Base-by-base conservation (phyloP, 2,113 vertebrate species). In the Poeciliopsis retropinna region DNA sequence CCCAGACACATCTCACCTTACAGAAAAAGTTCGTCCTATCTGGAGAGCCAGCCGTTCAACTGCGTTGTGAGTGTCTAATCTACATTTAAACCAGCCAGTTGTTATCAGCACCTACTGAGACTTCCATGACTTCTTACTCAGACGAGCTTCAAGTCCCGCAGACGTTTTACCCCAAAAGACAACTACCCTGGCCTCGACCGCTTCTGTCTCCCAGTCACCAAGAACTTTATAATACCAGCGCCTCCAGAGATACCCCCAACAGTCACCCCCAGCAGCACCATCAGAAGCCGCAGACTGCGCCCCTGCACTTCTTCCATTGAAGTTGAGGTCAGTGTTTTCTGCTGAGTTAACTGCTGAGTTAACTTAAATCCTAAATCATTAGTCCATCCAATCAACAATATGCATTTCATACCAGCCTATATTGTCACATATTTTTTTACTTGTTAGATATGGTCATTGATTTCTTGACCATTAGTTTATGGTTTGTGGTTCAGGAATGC, bases 161-260 rank as follows among this genome's bases (percentile, higher is more conserved):
- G 84, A 76, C 81, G 85, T 22, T 41, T 82, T 80, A 93, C 72
- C 14, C 71, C 84, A 0, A 1, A 60, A 70, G 94, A 96, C 15
- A 76, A 85, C 63, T 73, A 88, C 32, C 64, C 57, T 1, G 92
- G 83, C 4, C 34, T 90, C 34, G 96, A 96, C 0, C 93, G 93
- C 0, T 96, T 94, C 72, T 94, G 91, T 13, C 94, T 97, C 64
- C 97, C 97, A 0, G 88, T 94, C 67, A 89, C 96, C 78, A 94
- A 92, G 74, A 94, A 85, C 74, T 93, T 88, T 0, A 61, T 92
- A 73, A 91, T 89, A 17, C 96, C 97, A 0, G 87, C 92, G 66
- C 97, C 96, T 1, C 96, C 95, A 0, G 80, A 91, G 12, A 87
- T 80, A 12, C 34, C 34, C 34, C 34, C 34, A 1, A 94, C 87